Evolutionary conservation across 2,888 invertebrate genomes (phyloP), one percentile per base, ranked within the genome.

Genomic region (Coelogynopora nodosa): DNA sequence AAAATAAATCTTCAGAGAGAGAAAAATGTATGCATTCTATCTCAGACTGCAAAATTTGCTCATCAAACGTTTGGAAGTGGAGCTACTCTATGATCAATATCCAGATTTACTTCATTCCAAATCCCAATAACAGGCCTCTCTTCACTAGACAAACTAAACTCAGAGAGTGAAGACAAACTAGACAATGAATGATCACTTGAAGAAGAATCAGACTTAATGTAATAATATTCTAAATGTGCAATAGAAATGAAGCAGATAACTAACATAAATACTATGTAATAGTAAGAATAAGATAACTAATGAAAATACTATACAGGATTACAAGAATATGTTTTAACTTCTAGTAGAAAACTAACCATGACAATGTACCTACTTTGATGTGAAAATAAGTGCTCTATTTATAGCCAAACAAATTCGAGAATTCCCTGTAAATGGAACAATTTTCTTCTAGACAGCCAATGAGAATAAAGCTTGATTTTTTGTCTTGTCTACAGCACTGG

Each of bases 181-280:
- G 74, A 74, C 74, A 74, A 74, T 74, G 74, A n/a, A 26, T 26
- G 18, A 74, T n/a, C 74, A 74, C 5, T 5, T 74, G 74, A 74
- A 74, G 74, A 74, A 74, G 74, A 74, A 74, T 74, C 74, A 74
- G 74, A 13, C 74, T n/a, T 74, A 74, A 74, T 74, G 74, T 26
- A 74, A 74, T 74, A 74, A 74, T 74, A 74, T n/a, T 23, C 74
- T 74, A 74, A 74, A 23, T 23, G 74, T 26, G 27, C 18, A 23
- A 5, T 26, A 74, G 23, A 74, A 74, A 74, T 74, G 74, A 74
- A 74, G 5, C 5, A 74, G 2, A 74, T 23, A 74, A 74, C 74
- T 74, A 74, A 74, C 74, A 23, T 10, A 74, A 74, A 23, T 74
- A 74, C 74, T 74, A 74, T 74, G 23, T 13, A 74, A 23, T 23